Evolutionary conservation across 1,140 invertebrate genomes (phyloP).

Genomic region (Antheraea pernyi): DNA sequence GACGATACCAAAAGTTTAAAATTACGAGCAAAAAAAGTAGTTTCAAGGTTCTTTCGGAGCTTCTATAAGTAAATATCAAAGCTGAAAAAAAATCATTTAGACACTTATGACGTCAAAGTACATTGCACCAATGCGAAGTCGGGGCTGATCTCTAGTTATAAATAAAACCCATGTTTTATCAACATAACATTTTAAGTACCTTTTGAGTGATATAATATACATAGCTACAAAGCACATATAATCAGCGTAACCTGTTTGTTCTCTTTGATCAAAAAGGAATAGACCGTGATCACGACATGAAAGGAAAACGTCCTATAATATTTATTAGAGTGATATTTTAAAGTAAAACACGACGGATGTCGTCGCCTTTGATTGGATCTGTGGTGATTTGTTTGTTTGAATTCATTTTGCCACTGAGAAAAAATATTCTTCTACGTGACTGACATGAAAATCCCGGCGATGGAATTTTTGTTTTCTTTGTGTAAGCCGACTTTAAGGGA

Average conservation of each 20-base stretch:
- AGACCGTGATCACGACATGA: not conserved
- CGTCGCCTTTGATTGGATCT: conserved; percentile 47
- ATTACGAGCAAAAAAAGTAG: no score
- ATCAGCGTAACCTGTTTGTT: not conserved
- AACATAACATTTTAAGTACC: not conserved
- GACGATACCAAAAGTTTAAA: no score
- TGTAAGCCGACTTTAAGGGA: conserved; percentile 39
- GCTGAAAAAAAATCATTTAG: no score
- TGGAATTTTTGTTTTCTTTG: conserved; percentile 48
- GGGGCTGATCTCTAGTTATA: no score
- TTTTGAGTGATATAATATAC: not conserved
- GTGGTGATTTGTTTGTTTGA: conserved; percentile 52
- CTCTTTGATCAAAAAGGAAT: conserved; percentile 1
- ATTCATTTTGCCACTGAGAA: conserved; percentile 46
- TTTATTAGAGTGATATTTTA: conserved; percentile 19
- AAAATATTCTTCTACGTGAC: conserved; percentile 56
- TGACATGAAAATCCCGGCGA: conserved; percentile 50
- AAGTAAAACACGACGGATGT: conserved; percentile 34
- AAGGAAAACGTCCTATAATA: not conserved
- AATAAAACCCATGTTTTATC: no score
- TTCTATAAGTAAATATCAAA: no score
- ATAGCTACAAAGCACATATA: not conserved
- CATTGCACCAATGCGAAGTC: no score
- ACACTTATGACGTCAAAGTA: no score
- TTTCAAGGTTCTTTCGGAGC: no score